Evolutionary conservation across 2,888 invertebrate genomes (phyloP).

Genomic region (Harpalus rufipes): DNA sequence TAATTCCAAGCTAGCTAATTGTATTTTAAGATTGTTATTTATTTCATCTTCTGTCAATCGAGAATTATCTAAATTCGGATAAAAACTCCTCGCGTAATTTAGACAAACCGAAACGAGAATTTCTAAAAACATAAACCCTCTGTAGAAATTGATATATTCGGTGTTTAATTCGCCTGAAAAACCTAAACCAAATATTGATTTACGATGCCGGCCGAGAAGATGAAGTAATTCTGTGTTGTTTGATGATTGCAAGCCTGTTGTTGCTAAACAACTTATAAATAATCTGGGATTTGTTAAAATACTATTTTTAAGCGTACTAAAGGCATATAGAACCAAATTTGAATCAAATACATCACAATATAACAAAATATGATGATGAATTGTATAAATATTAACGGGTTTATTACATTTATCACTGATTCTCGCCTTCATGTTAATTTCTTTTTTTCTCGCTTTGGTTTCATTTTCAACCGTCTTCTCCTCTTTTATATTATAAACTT

Average conservation of each 20-base stretch:
- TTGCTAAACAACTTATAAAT: constrained; percentile 87
- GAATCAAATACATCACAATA: constrained; percentile 90
- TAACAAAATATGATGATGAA: constrained; percentile 90
- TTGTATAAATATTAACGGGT: constrained; percentile 81
- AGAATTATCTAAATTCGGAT: constrained; percentile 85
- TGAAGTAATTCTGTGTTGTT: constrained; percentile 80
- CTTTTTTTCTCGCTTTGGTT: constrained; percentile 68
- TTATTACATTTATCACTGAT: constrained; percentile 71
- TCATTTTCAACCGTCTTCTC: constrained; percentile 70
- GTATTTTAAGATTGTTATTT: constrained; percentile 87
- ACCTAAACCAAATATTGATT: constrained; percentile 86
- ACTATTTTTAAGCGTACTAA: constrained; percentile 86
- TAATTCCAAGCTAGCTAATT: constrained; percentile 87
- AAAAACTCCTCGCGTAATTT: constrained; percentile 89
- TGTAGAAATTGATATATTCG: constrained; percentile 84
- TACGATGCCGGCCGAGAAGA: constrained; percentile 86
- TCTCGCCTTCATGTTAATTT: constrained; percentile 70
- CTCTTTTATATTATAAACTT: constrained; percentile 75
- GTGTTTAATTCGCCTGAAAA: constrained; percentile 82
- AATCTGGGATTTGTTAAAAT: constrained; percentile 85
- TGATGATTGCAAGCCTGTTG: constrained; percentile 83
- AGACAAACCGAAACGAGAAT: constrained; percentile 86
- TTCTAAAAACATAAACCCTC: constrained; percentile 90
- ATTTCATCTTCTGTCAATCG: constrained; percentile 85
- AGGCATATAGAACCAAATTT: constrained; percentile 85